Evolutionary conservation across 2,797 vertebrate species (phyloP), one percentile per base, ranked within the genome.

Genomic region (Eulemur rubriventer): DNA sequence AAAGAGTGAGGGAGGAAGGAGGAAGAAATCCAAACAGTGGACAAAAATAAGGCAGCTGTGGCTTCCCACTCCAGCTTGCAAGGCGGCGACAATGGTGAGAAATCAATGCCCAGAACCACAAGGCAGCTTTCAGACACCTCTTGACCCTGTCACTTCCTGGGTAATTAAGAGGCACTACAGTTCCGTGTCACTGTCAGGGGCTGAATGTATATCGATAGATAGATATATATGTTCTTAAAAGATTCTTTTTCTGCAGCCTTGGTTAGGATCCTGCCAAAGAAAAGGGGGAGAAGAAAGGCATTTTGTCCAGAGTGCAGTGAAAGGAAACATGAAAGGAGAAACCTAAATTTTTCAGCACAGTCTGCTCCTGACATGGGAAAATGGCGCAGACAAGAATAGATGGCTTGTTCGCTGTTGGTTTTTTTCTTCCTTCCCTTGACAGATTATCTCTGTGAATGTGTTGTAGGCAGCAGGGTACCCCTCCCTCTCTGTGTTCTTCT

Each of bases 91-190:
- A 99, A 98, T 98, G 92, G 84, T 76, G 94, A 98, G 98, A 98
- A 99, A 98, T 98, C 96, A 97, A 98, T 98, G 97, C 79, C 69
- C 93, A 96, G 98, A 97, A 92, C 95, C 57, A 78, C 94, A 97
- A 41, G 10, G 97, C 96, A 91, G 95, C 96, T 98, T 98, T 98
- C 89, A 89, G 84, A 98, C 98, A 98, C 98, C 98, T 97, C 99
- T 98, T 99, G 99, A 99, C 99, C 99, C 98, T 76, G 98, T 98
- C 95, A 83, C 99, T 99, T 99, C 99, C 98, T 99, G 98, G 97
- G 98, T 99, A 99, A 99, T 99, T 99, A 99, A 99, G 99, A 99
- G 98, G 98, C 97, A 93, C 98, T 98, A 98, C 98, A 94, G 94
- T 98, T 98, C 96, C 91, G 79, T 97, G 96, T 96, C 97, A 98